Percentiles rank a stretch among this genome's conserved stretches.
phyloP scores from a whole-genome alignment of 2,113 vertebrate species.

The Chauna torquata region DNA sequence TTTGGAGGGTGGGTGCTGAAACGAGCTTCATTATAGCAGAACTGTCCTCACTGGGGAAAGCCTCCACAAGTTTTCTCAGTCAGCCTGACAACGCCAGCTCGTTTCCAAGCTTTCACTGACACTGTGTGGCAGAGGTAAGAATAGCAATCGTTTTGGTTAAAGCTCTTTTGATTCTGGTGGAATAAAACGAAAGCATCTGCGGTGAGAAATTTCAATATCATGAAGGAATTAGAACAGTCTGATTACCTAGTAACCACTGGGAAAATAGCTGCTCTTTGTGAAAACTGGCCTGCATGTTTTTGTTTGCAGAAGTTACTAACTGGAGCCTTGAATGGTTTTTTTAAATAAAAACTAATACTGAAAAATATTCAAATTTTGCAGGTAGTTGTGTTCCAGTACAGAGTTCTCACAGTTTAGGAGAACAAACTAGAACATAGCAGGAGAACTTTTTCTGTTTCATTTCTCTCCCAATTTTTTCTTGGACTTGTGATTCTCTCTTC shows the following conservation, averaged over 20 bases:
- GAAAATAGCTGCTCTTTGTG: not conserved
- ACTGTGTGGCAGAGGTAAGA: constrained; percentile 59
- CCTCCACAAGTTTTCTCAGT: not conserved
- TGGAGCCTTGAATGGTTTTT: not conserved
- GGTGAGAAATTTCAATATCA: not conserved
- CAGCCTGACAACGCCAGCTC: not conserved
- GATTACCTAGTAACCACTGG: not conserved
- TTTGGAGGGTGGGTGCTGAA: not conserved
- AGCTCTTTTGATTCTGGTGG: not conserved
- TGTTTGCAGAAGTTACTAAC: not conserved
- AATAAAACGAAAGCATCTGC: not conserved
- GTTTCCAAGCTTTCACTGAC: constrained; percentile 66
- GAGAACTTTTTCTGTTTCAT: not conserved
- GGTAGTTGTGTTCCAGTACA: not conserved
- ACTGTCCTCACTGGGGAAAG: not conserved
- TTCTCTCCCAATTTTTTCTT: not conserved
- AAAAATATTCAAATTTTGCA: not conserved
- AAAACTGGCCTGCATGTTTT: not conserved
- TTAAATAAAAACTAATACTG: not conserved
- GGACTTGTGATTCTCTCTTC: not conserved
- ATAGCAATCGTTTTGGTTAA: constrained; percentile 27
- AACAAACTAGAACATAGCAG: too few species aligned
- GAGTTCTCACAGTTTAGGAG: not conserved
- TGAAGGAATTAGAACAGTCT: not conserved
- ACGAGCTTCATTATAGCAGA: not conserved